Conservation (phyloP, 2,797 vertebrate species). For the Vespertilio murinus region DNA sequence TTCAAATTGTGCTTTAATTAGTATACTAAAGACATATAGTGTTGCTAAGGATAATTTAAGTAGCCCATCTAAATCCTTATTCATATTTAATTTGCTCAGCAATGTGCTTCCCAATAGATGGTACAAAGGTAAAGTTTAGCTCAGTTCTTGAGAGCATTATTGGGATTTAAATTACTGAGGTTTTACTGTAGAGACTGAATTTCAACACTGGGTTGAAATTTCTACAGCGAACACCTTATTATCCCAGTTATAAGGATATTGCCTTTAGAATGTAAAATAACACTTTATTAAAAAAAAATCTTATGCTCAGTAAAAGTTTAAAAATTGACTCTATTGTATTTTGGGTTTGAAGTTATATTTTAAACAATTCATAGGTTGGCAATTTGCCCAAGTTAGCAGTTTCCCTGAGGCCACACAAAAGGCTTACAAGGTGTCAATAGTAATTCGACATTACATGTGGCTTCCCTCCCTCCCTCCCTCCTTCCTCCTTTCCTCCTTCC, state of each 20-base stretch:
- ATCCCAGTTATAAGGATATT: not conserved
- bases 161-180: constrained; percentile 50
- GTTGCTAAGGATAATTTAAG: constrained; percentile 8
- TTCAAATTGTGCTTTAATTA: constrained; percentile 53
- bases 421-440: not conserved
- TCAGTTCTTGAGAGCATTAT: not conserved
- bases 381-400: not conserved
- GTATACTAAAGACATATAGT: not conserved
- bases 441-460: not conserved
- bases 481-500: accelerated
- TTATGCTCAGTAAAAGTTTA: constrained; percentile 19
- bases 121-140: constrained; percentile 27
- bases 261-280: constrained; percentile 35
- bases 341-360: not conserved
- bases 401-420: not conserved
- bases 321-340: constrained; percentile 18
- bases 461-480: no score
- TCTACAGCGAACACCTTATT: constrained; percentile 40
- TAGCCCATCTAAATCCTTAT: constrained; percentile 27
- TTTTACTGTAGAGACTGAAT: constrained; percentile 42
- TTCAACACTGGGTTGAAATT: not conserved
- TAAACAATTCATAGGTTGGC: not conserved
- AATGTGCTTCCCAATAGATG: not conserved
- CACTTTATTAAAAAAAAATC: not conserved
- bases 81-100: constrained; percentile 53